These are phyloP conservation scores for Mactra quadrangularis DNA, from an alignment of 1,140 invertebrate species.

Conservation along the genomic window DNA sequence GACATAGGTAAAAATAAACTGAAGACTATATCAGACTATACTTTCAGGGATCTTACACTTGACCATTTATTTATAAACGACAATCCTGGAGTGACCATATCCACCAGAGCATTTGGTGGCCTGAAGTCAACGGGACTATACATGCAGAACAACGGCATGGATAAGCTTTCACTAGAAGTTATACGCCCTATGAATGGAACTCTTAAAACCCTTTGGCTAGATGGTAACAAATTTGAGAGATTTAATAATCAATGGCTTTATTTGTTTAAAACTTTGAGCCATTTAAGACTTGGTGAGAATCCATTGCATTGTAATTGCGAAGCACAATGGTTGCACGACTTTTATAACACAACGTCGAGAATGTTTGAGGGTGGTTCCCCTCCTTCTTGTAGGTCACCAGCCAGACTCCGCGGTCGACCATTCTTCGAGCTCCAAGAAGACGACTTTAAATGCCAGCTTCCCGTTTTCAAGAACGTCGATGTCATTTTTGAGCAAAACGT, in stretches of 20 bases:
- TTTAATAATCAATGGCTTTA: conserved; percentile 74
- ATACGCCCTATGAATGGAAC: conserved; percentile 80
- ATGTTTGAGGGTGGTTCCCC: conserved; percentile 75
- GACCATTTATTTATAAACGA: conserved; percentile 82
- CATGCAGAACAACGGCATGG: conserved; percentile 80
- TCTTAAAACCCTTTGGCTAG: conserved; percentile 79
- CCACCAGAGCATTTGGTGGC: conserved; percentile 78
- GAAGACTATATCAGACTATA: conserved; percentile 76
- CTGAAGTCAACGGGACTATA: conserved; percentile 80
- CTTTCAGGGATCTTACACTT: conserved; percentile 80
- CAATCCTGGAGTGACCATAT: conserved; percentile 78
- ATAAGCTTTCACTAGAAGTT: conserved; percentile 74
- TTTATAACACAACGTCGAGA: conserved; percentile 69
- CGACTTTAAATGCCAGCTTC: conserved; percentile 81
- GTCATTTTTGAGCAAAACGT: conserved; percentile 75
- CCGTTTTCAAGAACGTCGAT: conserved; percentile 82
- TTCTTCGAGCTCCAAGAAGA: conserved; percentile 75
- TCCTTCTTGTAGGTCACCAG: conserved; percentile 77
- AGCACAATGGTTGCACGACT: conserved; percentile 78
- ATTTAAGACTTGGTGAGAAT: conserved; percentile 80
- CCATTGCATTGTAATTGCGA: conserved; percentile 83
- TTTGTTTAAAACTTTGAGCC: conserved; percentile 77
- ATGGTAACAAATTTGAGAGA: conserved; percentile 79
- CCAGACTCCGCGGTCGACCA: conserved; percentile 67
- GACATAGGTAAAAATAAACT: conserved; percentile 82